phyloP scores from a whole-genome alignment of 2,888 invertebrate genomes.

The Phalera bucephala region DNA sequence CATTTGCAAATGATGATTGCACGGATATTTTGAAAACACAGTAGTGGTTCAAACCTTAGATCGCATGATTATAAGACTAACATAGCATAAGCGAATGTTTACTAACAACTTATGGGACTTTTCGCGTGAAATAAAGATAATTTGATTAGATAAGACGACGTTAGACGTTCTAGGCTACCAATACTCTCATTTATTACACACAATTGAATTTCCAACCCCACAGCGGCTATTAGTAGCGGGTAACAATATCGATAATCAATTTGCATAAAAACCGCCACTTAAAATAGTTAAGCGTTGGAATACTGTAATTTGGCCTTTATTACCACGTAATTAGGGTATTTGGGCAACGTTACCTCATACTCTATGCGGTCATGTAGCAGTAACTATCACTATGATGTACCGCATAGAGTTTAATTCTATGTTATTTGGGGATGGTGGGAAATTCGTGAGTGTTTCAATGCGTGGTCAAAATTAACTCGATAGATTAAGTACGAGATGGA shows the following conservation, averaged over 20 bases:
- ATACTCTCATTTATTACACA: too few relatives aligned
- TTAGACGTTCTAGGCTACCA: too few relatives aligned
- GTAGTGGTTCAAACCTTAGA: too few relatives aligned
- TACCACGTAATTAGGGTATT: conserved; percentile 35
- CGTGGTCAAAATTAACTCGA: background rate
- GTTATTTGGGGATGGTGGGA: conserved; percentile 28
- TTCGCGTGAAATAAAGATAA: too few relatives aligned
- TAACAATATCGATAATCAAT: conserved; percentile 31
- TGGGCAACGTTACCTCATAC: conserved; percentile 1
- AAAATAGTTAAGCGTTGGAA: conserved; percentile 33
- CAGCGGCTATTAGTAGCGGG: conserved; percentile 33
- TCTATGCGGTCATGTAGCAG: conserved; percentile 9
- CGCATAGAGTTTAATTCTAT: conserved; percentile 34
- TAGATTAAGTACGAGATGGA: too few relatives aligned
- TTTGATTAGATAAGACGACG: too few relatives aligned
- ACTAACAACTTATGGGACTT: too few relatives aligned
- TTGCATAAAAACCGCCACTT: conserved; percentile 33
- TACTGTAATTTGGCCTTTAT: conserved; percentile 33
- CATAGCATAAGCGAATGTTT: too few relatives aligned
- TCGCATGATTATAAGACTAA: too few relatives aligned
- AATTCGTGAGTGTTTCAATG: conserved; percentile 6
- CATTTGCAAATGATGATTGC: too few relatives aligned
- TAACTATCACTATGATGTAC: conserved; percentile 29
- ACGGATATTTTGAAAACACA: too few relatives aligned
- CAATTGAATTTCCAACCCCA: conserved; percentile 10